phyloP scores from a whole-genome alignment of 2,888 invertebrate genomes.

The Cyclophora albipunctata region DNA sequence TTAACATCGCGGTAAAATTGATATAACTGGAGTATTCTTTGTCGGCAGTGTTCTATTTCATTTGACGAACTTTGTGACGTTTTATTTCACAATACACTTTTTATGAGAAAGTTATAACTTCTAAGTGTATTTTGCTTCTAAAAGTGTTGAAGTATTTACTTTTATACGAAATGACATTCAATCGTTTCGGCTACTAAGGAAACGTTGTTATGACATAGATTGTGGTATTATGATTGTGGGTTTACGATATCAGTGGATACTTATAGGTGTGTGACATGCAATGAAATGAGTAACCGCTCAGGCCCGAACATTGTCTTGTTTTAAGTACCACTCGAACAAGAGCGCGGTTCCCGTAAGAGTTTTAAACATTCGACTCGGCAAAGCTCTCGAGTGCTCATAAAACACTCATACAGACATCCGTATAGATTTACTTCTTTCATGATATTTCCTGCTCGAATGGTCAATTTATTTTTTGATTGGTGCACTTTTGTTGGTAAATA shows the following conservation, averaged over 20 bases:
- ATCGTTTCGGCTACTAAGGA: background rate
- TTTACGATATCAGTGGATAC: too few relatives aligned
- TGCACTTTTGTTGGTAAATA: slow-evolving; percentile 3
- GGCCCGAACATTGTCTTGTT: slow-evolving; percentile 59
- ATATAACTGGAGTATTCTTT: slow-evolving; percentile 43
- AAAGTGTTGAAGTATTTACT: slow-evolving; percentile 1
- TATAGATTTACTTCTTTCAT: slow-evolving; percentile 47
- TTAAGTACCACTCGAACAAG: slow-evolving; percentile 49
- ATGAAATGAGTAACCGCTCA: slow-evolving; percentile 40
- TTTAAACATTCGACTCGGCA: slow-evolving; percentile 59
- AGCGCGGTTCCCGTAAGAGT: slow-evolving; percentile 40
- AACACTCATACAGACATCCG: slow-evolving; percentile 57
- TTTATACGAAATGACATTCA: slow-evolving; percentile 5
- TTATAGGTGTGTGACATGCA: slow-evolving; percentile 10
- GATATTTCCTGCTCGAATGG: slow-evolving; percentile 37
- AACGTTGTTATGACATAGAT: too few relatives aligned
- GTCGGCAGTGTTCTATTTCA: slow-evolving; percentile 37
- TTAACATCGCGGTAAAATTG: slow-evolving; percentile 47
- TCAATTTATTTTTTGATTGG: slow-evolving; percentile 15
- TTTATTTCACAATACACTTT: slow-evolving; percentile 25
- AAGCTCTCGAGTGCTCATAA: slow-evolving; percentile 65
- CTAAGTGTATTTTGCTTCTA: slow-evolving; percentile 9
- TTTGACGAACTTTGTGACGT: slow-evolving; percentile 29
- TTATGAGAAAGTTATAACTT: slow-evolving; percentile 17
- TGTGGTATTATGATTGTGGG: too few relatives aligned